Conservation (phyloP, 2,888 invertebrate species). For the Trichogramma evanescens region DNA sequence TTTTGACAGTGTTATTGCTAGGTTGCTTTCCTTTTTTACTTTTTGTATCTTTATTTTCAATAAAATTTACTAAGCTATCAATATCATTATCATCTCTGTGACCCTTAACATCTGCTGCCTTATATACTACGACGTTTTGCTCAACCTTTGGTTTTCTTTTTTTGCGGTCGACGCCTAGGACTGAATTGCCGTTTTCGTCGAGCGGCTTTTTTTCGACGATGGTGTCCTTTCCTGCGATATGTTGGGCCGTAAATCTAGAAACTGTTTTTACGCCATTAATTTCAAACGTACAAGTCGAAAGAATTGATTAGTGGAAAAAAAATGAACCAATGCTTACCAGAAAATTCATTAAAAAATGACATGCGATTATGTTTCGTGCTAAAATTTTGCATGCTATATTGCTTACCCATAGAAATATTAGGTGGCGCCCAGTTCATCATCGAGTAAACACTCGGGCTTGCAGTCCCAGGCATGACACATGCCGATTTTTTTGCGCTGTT, state of each 20-base stretch:
- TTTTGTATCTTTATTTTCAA: conserved; percentile 55
- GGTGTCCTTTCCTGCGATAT: conserved; percentile 33
- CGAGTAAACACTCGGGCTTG: conserved; percentile 37
- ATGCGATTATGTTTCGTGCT: not conserved
- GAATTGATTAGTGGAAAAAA: not conserved
- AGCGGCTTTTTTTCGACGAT: conserved; percentile 56
- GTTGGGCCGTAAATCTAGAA: conserved; percentile 34
- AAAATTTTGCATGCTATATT: conserved; percentile 1
- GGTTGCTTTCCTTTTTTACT: conserved; percentile 40
- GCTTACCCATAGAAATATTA: conserved; percentile 41
- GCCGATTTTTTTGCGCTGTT: conserved; percentile 36
- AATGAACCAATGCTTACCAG: not conserved
- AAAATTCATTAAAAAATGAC: not conserved
- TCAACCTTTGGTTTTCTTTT: conserved; percentile 42
- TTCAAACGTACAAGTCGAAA: conserved; percentile 2
- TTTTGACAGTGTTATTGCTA: conserved; percentile 32
- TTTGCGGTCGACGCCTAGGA: conserved; percentile 49
- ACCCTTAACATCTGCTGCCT: conserved; percentile 62
- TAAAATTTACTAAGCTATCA: conserved; percentile 70
- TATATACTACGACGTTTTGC: conserved; percentile 44
- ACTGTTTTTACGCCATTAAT: conserved; percentile 20
- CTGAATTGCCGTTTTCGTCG: conserved; percentile 76
- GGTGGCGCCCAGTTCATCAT: conserved; percentile 40
- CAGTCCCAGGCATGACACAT: conserved; percentile 35
- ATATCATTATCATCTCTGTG: conserved; percentile 73